phyloP scores from a whole-genome alignment of 2,888 invertebrate genomes.

The Plemyria rubiginata region DNA sequence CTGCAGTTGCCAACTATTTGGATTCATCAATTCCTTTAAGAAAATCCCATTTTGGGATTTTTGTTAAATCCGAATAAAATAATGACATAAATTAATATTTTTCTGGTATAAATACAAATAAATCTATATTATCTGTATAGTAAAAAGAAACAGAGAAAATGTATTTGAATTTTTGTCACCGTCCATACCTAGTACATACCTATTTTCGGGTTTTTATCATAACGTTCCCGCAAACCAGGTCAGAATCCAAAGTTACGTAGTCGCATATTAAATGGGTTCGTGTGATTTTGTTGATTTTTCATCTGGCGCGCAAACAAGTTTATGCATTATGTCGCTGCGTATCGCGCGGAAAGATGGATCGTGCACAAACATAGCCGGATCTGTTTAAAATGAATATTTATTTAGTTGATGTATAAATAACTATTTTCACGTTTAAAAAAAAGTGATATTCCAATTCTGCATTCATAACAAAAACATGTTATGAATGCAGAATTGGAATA shows the following conservation, averaged over 20 bases:
- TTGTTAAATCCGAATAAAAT: too few relatives aligned
- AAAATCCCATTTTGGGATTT: too few relatives aligned
- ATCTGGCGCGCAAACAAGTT: conserved; percentile 43
- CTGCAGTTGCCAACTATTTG: conserved; percentile 9
- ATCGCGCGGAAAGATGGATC: conserved; percentile 40
- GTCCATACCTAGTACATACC: too few relatives aligned
- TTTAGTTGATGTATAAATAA: conserved; percentile 14
- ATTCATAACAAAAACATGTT: too few relatives aligned
- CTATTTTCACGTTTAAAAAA: conserved; percentile 3
- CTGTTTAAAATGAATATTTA: conserved; percentile 26
- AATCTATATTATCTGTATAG: too few relatives aligned
- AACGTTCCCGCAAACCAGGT: conserved; percentile 22
- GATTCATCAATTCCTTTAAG: too few relatives aligned
- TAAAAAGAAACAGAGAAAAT: too few relatives aligned
- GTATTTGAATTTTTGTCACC: too few relatives aligned
- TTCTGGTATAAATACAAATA: too few relatives aligned
- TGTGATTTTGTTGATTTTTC: conserved; percentile 42
- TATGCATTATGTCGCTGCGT: conserved; percentile 42
- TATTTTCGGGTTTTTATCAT: neutral
- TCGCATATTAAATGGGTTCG: conserved; percentile 37
- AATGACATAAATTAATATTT: too few relatives aligned
- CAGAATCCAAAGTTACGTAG: conserved; percentile 19
- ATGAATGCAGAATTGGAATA: neutral
- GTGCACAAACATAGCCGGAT: conserved; percentile 24
- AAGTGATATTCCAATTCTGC: too few relatives aligned